Conservation (phyloP, 2,888 invertebrate species). For the Dinocampus coccinellae region DNA sequence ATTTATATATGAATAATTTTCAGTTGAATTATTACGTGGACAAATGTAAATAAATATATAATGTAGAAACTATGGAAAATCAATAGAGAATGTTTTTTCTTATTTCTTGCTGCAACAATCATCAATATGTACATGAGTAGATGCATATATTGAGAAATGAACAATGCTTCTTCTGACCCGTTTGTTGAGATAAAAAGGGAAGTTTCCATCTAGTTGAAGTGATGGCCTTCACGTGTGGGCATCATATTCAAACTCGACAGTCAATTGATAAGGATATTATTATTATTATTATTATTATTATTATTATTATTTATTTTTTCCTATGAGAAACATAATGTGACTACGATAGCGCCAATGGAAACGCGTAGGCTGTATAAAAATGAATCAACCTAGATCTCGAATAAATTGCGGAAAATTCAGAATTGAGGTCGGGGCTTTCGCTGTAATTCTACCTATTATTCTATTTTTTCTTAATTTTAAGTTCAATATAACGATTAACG, state of each 20-base stretch:
- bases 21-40: too few species aligned
- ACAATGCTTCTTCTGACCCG: neutral
- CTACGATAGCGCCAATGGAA: conserved; percentile 31
- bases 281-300: neutral
- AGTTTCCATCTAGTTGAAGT: conserved; percentile 3
- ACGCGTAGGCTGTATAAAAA: conserved; percentile 39
- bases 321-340: conserved; percentile 18
- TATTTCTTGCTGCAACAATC: neutral
- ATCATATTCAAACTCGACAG: conserved; percentile 4
- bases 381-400: conserved; percentile 60
- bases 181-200: neutral
- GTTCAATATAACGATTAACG: conserved; percentile 38
- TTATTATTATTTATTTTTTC: conserved; percentile 15
- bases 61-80: neutral
- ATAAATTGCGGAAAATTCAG: conserved; percentile 58
- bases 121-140: neutral
- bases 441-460: conserved; percentile 26
- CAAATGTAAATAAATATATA: too few species aligned
- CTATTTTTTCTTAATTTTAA: conserved; percentile 19
- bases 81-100: neutral
- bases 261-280: neutral
- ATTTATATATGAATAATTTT: too few species aligned
- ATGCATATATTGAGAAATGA: neutral
- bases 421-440: conserved; percentile 51
- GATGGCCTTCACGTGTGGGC: conserved; percentile 24